Conservation (phyloP, 2,888 invertebrate species). For the Suillia variegata region DNA sequence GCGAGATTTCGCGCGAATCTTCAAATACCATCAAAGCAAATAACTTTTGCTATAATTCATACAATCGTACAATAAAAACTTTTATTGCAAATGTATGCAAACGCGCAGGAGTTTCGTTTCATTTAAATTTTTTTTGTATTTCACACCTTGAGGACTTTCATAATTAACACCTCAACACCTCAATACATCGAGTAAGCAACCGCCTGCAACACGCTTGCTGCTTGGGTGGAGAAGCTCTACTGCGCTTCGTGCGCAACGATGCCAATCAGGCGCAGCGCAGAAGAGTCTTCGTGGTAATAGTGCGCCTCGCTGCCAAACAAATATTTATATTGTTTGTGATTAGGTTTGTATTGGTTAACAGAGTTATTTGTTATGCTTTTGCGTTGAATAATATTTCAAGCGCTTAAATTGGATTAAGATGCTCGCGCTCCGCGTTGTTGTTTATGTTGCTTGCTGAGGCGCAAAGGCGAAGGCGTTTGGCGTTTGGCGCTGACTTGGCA, state of each 20-base stretch:
- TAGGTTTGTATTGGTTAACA: slow-evolving; percentile 55
- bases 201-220: neutral
- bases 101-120: too few relatives aligned
- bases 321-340: slow-evolving; percentile 59
- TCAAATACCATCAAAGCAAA: neutral
- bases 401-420: neutral
- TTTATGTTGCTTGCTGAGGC: neutral
- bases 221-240: neutral
- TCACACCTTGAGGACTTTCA: slow-evolving; percentile 1
- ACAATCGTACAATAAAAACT: too few relatives aligned
- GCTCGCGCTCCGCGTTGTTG: neutral
- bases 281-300: too few relatives aligned
- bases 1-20: neutral
- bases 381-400: neutral
- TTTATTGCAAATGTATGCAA: neutral
- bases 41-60: neutral
- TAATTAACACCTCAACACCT: slow-evolving; percentile 5
- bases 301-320: slow-evolving; percentile 38
- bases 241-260: neutral
- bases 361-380: slow-evolving; percentile 46
- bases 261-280: too few relatives aligned
- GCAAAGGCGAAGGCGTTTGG: neutral
- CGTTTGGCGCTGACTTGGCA: too few relatives aligned
- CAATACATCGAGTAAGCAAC: too few relatives aligned
- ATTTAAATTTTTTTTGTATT: too few relatives aligned